Conservation (phyloP, 2,888 invertebrate genomes). For the Muscina levida region DNA sequence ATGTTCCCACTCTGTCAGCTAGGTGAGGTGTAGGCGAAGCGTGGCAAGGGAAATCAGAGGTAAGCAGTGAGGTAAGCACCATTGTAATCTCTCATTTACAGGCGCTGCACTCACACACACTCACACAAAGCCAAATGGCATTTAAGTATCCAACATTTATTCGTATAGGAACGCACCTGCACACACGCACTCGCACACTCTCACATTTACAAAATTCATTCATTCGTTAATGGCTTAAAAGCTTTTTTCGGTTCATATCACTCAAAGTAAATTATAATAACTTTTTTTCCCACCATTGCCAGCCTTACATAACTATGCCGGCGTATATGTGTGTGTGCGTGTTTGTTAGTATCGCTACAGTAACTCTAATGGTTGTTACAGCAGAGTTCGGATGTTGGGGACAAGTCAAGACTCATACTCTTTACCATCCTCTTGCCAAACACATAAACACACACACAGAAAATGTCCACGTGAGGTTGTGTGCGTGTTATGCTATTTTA, state of each 20-base stretch:
- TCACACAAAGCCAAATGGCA: no score
- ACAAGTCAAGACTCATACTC: no score
- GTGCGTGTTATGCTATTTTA: not conserved
- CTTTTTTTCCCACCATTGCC: constrained; percentile 45
- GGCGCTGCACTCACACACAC: constrained; percentile 3
- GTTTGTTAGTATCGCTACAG: not conserved
- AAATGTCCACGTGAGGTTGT: no score
- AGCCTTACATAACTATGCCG: not conserved
- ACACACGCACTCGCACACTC: not conserved
- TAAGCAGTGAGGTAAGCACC: not conserved
- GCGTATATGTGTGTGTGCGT: not conserved
- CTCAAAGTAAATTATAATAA: constrained; percentile 65
- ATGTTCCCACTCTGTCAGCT: constrained; percentile 14
- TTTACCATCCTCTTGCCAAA: no score
- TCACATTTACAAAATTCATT: constrained; percentile 7
- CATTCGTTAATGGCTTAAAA: constrained; percentile 75
- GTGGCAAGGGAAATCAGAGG: no score
- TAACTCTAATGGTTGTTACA: no score
- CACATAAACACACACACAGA: no score
- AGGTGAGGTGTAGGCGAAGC: not conserved
- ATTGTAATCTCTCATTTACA: not conserved
- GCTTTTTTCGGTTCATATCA: constrained; percentile 76
- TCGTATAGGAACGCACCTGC: not conserved
- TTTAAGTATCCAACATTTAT: constrained; percentile 26
- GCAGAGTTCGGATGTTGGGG: no score